A percentile compares a stretch with the other conserved stretches of the same genome.
These are phyloP conservation scores for Hemichromis elongatus DNA, from an alignment of 2,113 vertebrate genomes.

Conservation along the genomic window DNA sequence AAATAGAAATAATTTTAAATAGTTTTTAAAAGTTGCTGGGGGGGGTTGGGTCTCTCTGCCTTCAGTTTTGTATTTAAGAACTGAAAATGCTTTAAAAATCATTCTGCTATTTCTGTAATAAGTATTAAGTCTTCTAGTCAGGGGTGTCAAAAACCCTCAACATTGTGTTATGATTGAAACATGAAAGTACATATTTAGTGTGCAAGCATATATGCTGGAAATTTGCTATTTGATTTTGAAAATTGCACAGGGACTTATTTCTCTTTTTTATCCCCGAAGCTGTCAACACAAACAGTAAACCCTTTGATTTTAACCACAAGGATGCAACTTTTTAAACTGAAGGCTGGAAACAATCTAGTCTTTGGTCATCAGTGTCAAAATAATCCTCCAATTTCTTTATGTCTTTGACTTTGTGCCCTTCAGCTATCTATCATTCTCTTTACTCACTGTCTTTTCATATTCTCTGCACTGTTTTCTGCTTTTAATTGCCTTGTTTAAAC, in stretches of 20 bases:
- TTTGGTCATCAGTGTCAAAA: background rate
- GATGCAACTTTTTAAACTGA: background rate
- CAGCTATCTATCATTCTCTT: background rate
- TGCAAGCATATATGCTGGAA: background rate
- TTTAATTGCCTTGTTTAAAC: background rate
- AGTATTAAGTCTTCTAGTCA: too few relatives aligned
- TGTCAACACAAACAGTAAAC: background rate
- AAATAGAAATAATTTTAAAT: background rate
- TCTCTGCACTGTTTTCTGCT: background rate
- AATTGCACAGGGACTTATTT: background rate
- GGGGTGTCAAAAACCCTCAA: too few relatives aligned
- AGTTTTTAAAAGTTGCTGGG: accelerated
- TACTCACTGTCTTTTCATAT: background rate
- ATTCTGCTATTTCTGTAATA: background rate
- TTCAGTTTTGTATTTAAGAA: too few relatives aligned
- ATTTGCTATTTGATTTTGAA: background rate
- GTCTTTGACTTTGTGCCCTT: background rate
- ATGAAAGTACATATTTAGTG: background rate
- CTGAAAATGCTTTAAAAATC: background rate
- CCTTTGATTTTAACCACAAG: background rate
- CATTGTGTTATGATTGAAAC: background rate
- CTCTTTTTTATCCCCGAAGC: background rate
- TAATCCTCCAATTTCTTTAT: background rate
- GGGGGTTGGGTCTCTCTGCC: too few relatives aligned
- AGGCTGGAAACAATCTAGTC: background rate